Percentiles rank a stretch among this genome's conserved stretches.
Evolutionary conservation across 2,888 invertebrate genomes (phyloP).

Genomic region (Adelognathus sp.): DNA sequence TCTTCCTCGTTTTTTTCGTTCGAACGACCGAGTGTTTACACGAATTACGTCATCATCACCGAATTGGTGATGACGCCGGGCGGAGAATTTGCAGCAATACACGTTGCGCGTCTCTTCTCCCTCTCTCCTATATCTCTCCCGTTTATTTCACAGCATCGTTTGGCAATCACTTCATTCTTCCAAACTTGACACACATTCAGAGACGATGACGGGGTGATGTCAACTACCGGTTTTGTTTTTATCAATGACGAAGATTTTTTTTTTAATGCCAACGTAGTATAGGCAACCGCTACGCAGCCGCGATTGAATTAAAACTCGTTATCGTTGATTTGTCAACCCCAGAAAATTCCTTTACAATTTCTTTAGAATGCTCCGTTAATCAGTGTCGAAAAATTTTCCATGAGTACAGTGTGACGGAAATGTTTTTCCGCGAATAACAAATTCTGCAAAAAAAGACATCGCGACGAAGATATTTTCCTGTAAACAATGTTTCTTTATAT

Average conservation of each 20-base stretch:
- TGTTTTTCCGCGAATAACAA: background rate
- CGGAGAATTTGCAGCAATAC: conserved; percentile 30
- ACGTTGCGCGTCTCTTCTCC: no score
- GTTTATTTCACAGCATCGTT: conserved; percentile 17
- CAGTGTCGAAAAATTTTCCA: conserved; percentile 20
- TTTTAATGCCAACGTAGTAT: background rate
- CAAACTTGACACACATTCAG: conserved; percentile 44
- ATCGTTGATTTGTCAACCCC: background rate
- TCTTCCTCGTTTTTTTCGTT: conserved; percentile 37
- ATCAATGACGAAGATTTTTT: background rate
- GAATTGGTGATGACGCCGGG: conserved; percentile 72
- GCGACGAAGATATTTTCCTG: background rate
- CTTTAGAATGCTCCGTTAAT: background rate
- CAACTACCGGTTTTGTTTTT: conserved; percentile 10
- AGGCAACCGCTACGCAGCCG: conserved; percentile 18
- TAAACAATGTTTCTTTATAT: conserved; percentile 34
- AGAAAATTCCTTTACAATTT: background rate
- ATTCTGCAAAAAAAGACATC: conserved; percentile 6
- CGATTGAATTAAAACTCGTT: background rate
- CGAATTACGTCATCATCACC: conserved; percentile 73
- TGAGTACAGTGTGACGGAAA: background rate
- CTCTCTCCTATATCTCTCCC: no score
- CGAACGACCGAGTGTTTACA: conserved; percentile 58
- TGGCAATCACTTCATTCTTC: conserved; percentile 1
- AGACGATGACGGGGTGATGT: conserved; percentile 12